Evolutionary conservation across 2,888 invertebrate species (phyloP).

Genomic region (Trisateles emortualis): DNA sequence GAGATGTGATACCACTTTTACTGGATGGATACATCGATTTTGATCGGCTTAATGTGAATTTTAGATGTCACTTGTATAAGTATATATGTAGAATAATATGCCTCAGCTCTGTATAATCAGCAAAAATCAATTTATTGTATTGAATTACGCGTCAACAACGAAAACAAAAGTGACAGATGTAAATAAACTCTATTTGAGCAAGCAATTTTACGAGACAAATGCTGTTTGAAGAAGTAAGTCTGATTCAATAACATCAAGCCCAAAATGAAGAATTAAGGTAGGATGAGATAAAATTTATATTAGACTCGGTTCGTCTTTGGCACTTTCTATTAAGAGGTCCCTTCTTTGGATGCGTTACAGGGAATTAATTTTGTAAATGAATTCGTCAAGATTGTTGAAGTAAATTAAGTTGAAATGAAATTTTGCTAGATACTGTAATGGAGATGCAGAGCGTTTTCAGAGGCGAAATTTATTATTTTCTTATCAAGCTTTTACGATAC

Average conservation of each 20-base stretch:
- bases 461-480: conserved; percentile 37
- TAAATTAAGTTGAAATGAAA: conserved; percentile 61
- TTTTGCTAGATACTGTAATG: conserved; percentile 50
- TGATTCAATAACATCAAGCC: conserved; percentile 52
- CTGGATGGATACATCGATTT: conserved; percentile 54
- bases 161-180: conserved; percentile 41
- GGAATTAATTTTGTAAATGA: conserved; percentile 69
- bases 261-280: conserved; percentile 61
- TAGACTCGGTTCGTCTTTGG: conserved; percentile 60
- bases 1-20: conserved; percentile 56
- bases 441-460: conserved; percentile 43
- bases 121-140: conserved; percentile 45
- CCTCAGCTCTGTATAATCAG: conserved; percentile 19
- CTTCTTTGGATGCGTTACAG: conserved; percentile 51
- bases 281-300: conserved; percentile 69
- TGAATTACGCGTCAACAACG: conserved; percentile 26
- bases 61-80: conserved; percentile 44
- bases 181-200: conserved; percentile 19
- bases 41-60: conserved; percentile 50
- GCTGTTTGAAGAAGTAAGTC: conserved; percentile 29
- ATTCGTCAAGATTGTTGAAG: conserved; percentile 63
- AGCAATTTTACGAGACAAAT: conserved; percentile 24
- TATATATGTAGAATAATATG: neutral
- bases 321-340: conserved; percentile 58
- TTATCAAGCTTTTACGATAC: conserved; percentile 26